phyloP scores from a whole-genome alignment of 2,113 vertebrate genomes.

The Clarias magur region DNA sequence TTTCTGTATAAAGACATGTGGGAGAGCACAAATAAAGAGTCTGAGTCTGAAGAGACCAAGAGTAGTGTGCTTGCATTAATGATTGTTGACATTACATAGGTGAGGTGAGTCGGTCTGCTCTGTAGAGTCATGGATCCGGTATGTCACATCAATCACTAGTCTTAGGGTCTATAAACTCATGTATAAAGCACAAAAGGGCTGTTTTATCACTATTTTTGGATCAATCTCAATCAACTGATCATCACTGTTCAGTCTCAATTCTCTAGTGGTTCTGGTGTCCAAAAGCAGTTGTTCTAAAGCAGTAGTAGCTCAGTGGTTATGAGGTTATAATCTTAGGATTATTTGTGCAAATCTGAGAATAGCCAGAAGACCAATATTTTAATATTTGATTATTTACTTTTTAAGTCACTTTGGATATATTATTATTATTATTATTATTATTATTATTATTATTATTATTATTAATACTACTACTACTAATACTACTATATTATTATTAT shows the following conservation, averaged over 20 bases:
- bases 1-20: not conserved
- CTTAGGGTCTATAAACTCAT: not conserved
- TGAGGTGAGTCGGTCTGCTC: not conserved
- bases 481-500: no score
- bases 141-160: not conserved
- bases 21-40: not conserved
- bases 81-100: not conserved
- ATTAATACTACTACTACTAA: no score
- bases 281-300: no score
- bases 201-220: not conserved
- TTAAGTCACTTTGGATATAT: no score
- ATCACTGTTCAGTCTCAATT: not conserved
- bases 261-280: not conserved
- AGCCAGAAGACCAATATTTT: no score
- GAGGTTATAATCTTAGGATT: not conserved
- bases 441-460: no score
- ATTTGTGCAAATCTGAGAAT: no score
- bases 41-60: no score
- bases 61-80: not conserved
- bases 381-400: no score
- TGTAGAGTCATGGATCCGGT: not conserved
- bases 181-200: not conserved
- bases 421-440: no score
- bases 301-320: not conserved
- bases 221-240: no score